These are phyloP conservation scores for Drosophila atroscutellata DNA, from an alignment of 2,888 invertebrate genomes.

Conservation along the genomic window DNA sequence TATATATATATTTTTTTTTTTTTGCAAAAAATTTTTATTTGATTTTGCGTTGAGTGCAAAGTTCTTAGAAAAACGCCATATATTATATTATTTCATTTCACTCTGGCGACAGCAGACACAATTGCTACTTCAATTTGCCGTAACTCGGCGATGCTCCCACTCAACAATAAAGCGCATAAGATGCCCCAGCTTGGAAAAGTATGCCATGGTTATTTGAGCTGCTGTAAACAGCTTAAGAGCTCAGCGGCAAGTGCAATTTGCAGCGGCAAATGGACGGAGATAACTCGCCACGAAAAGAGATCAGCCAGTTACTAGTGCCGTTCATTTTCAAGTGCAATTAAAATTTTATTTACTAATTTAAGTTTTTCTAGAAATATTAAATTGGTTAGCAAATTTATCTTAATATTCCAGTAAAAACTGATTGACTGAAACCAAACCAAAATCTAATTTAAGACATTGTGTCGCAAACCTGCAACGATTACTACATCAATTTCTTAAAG, in stretches of 20 bases:
- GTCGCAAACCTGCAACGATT: not conserved
- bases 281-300: constrained; percentile 26
- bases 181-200: constrained; percentile 39
- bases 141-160: constrained; percentile 7
- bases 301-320: constrained; percentile 21
- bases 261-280: constrained; percentile 41
- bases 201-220: constrained; percentile 39
- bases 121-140: constrained; percentile 20
- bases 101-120: not conserved
- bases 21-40: constrained; percentile 33
- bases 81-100: constrained; percentile 14
- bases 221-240: constrained; percentile 61
- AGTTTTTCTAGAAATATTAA: not conserved
- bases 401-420: not conserved
- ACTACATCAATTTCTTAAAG: constrained; percentile 31
- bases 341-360: not conserved
- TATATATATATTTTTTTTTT: not conserved
- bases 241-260: constrained; percentile 60
- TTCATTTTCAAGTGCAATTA: constrained; percentile 25
- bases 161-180: constrained; percentile 30
- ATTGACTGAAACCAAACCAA: not conserved
- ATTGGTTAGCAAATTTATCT: not conserved
- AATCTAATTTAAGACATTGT: not conserved
- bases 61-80: not conserved
- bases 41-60: constrained; percentile 26